Conservation (phyloP, 1,140 invertebrate species). For the Hyphantria cunea region DNA sequence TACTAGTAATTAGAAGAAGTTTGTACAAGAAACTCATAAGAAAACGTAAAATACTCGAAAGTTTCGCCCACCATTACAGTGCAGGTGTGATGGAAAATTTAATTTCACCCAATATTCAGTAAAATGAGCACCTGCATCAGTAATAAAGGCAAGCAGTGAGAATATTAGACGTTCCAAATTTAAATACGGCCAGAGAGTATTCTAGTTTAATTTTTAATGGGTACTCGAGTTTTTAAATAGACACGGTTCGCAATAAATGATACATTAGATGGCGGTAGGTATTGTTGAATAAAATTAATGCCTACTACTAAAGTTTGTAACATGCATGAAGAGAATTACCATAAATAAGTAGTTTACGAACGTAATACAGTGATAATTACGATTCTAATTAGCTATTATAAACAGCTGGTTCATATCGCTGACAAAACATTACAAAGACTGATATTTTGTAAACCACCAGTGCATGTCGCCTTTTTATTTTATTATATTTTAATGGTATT, state of each 20-base stretch:
- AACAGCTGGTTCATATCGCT: conserved; percentile 15
- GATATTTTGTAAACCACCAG: conserved; percentile 27
- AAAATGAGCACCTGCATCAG: neutral
- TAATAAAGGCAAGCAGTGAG: neutral
- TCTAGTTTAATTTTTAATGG: no score
- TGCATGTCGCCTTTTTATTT: neutral
- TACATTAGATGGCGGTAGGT: neutral
- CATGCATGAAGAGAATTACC: conserved; percentile 14
- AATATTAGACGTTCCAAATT: neutral
- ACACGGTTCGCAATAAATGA: neutral
- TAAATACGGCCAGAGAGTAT: neutral
- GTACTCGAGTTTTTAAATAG: no score
- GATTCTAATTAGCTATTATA: conserved; percentile 28
- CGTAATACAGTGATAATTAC: conserved; percentile 31
- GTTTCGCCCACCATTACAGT: neutral
- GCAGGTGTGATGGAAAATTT: neutral
- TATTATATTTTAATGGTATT: neutral
- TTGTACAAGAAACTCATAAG: no score
- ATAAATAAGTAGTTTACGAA: conserved; percentile 24
- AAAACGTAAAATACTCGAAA: neutral
- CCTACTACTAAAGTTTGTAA: conserved; percentile 1
- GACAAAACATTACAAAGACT: conserved; percentile 23
- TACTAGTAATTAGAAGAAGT: no score
- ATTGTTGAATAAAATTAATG: neutral
- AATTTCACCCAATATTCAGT: neutral